Percentiles rank a stretch among this genome's conserved stretches.
These are phyloP conservation scores for Fukomys damarensis DNA, from an alignment of 2,113 vertebrate genomes.

Conservation along the genomic window DNA sequence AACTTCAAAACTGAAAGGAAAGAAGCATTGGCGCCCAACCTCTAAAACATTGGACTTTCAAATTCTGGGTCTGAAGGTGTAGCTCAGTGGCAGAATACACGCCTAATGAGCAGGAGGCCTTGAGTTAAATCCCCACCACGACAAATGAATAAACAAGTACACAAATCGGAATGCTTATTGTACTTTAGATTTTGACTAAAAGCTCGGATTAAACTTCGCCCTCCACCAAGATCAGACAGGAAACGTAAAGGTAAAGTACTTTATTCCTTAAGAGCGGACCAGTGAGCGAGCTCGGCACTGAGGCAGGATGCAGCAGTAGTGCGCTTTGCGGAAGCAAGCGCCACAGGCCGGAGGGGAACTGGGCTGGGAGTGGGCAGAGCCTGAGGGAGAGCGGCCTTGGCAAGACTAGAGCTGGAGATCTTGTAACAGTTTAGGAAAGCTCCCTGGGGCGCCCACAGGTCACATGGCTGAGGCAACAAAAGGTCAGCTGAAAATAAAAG, in stretches of 20 bases:
- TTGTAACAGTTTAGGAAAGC: background rate
- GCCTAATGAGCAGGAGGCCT: background rate
- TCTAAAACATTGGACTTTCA: background rate
- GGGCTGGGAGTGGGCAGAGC: background rate
- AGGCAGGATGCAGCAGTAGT: background rate
- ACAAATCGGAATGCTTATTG: background rate
- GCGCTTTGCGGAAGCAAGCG: background rate
- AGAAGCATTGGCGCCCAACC: background rate
- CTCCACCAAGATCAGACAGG: background rate
- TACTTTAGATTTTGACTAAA: slow-evolving; percentile 8
- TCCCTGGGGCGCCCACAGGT: background rate
- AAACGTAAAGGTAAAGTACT: background rate
- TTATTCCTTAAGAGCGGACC: background rate
- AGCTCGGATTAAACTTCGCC: background rate
- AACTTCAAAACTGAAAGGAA: slow-evolving; percentile 48
- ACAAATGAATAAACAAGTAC: background rate
- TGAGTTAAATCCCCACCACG: background rate
- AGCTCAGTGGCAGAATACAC: background rate
- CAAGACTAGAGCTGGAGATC: background rate
- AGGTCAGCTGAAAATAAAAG: slow-evolving; percentile 38
- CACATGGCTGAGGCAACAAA: background rate
- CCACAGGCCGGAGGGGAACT: background rate
- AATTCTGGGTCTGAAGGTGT: background rate
- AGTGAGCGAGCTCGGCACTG: background rate
- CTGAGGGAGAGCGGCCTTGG: background rate